Conservation (phyloP, 2,113 vertebrate species). For the Epinephelus cyanopodus region DNA sequence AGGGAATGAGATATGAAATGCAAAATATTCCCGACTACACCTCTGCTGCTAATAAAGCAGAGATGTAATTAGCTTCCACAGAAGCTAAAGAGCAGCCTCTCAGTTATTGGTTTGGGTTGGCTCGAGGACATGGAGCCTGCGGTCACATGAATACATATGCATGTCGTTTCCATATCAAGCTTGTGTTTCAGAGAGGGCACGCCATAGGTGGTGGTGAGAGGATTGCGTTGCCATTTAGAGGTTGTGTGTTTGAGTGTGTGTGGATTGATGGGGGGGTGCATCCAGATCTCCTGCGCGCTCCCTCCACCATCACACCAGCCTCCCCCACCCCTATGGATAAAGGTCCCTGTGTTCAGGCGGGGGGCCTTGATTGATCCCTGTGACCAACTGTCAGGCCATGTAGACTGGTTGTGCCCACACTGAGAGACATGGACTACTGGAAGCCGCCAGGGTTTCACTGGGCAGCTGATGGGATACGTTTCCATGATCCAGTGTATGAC, state of each 20-base stretch:
- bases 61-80: conserved; percentile 78
- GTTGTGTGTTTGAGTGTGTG: conserved; percentile 42
- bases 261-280: conserved; percentile 20
- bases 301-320: background rate
- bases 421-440: conserved; percentile 46
- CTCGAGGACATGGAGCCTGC: conserved; percentile 68
- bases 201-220: conserved; percentile 75
- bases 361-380: conserved; percentile 68
- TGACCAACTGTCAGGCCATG: conserved; percentile 61
- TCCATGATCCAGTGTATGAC: conserved; percentile 33
- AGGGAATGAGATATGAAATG: conserved; percentile 77
- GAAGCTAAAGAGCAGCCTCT: conserved; percentile 71
- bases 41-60: conserved; percentile 76
- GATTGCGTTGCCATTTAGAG: conserved; percentile 64
- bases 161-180: conserved; percentile 81
- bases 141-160: conserved; percentile 81
- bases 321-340: conserved; percentile 51
- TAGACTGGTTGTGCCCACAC: conserved; percentile 49
- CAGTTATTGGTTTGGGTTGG: conserved; percentile 75
- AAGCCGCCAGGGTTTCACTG: conserved; percentile 27
- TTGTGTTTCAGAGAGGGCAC: conserved; percentile 67
- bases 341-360: conserved; percentile 64
- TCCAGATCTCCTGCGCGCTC: conserved; percentile 33
- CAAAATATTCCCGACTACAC: conserved; percentile 69
- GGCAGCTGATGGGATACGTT: conserved; percentile 39